Base-by-base conservation (phyloP, 2,113 vertebrate species). In the Oophaga pumilio region DNA sequence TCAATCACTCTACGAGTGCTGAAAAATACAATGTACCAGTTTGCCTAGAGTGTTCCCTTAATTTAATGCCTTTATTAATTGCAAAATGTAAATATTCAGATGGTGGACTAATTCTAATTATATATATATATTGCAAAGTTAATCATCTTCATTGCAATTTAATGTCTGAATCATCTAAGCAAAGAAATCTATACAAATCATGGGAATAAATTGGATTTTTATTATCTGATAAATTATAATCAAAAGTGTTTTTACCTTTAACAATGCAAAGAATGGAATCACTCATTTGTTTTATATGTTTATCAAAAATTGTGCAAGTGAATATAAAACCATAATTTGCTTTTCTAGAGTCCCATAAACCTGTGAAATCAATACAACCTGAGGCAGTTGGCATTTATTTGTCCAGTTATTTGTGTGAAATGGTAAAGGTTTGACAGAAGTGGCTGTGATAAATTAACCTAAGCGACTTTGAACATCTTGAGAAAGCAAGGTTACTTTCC, bases 211-310 rank as follows among this genome's bases (percentile, higher is more conserved):
- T 52, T 20, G 8, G 13, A 50, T 50, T 69, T 43, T 69, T 26
- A 69, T 52, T 28, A 22, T 15, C 50, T 84, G 82, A 33, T 59
- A 53, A 69, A 83, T 69, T 68, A 83, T 17, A 52, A 52, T 53
- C 20, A 14, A 68, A 52, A 49, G 13, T 15, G 62, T 68, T 77
- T 85, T 86, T 22, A 64, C 59, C 50, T 86, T 43, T 76, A 66
- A 78, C 28, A 86, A 69, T 79, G 76, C 18, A 57, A 24, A 28
- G 43, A 79, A 52, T 79, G 62, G 52, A 64, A 59, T 79, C 85
- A 86, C 76, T 86, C 76, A 86, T 86, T 86, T 86, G 85, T 79
- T 86, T 86, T 79, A 86, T 86, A 69, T 86, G 85, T 86, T 86
- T 86, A 68, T 28, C 85, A 86, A 69, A 79, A 79, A 79, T 86